A percentile compares a stretch with the other conserved stretches of the same genome.
Evolutionary conservation across 53 echinoderm and acorn worm species (phyloP).

Genomic region (Holothuria scabra): DNA sequence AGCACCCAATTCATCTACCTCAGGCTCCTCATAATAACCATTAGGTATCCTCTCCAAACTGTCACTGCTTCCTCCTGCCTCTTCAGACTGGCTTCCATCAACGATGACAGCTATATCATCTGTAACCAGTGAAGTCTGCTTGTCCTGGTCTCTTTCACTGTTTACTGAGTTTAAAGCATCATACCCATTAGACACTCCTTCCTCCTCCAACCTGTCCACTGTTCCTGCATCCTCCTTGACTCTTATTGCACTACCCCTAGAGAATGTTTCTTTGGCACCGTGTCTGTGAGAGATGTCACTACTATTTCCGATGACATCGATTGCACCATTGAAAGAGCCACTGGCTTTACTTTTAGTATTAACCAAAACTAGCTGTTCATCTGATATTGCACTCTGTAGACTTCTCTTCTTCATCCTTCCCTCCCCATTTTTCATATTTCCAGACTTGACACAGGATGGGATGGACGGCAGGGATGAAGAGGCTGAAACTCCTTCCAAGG

Average conservation of each 20-base stretch:
- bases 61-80: conserved; percentile 20
- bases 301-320: background rate
- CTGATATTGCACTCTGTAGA: conserved; percentile 35
- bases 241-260: conserved; percentile 13
- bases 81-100: conserved; percentile 13
- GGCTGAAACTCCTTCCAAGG: background rate
- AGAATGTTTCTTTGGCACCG: conserved; percentile 2
- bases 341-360: background rate
- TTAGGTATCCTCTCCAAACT: conserved; percentile 33
- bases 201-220: background rate
- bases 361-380: conserved; percentile 1
- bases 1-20: conserved; percentile 1
- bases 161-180: background rate
- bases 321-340: conserved; percentile 23
- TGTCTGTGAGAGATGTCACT: background rate
- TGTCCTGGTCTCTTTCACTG: background rate
- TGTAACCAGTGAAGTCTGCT: background rate
- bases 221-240: background rate
- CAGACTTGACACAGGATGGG: conserved; percentile 1
- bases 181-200: background rate
- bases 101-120: conserved; percentile 24
- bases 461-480: conserved; percentile 36
- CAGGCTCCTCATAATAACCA: conserved; percentile 34
- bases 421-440: too few relatives aligned
- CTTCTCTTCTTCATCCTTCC: too few relatives aligned